phyloP scores from a whole-genome alignment of 2,888 invertebrate species.

The Platerodrilus igneus region DNA sequence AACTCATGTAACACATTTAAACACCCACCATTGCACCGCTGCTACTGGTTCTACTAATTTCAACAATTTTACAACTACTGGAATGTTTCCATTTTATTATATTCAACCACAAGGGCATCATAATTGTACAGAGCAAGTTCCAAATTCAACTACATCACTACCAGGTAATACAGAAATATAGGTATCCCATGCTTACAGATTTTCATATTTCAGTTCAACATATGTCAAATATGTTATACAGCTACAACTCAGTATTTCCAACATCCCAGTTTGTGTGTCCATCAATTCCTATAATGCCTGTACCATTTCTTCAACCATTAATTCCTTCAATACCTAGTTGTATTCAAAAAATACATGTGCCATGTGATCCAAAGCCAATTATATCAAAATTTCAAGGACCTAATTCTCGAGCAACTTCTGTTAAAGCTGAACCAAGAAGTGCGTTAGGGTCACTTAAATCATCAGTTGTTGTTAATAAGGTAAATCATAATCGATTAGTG shows the following conservation, averaged over 20 bases:
- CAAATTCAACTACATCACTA: no score
- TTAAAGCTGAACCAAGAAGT: conserved; percentile 55
- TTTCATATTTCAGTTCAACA: conserved; percentile 60
- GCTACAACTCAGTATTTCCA: conserved; percentile 51
- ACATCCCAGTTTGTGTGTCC: conserved; percentile 60
- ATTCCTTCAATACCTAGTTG: conserved; percentile 27
- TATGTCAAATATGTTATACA: conserved; percentile 58
- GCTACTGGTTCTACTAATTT: conserved; percentile 33
- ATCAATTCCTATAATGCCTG: conserved; percentile 46
- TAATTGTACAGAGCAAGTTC: no score
- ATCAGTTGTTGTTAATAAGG: conserved; percentile 46
- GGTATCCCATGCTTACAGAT: no score
- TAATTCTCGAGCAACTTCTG: conserved; percentile 53
- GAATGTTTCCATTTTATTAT: conserved; percentile 56
- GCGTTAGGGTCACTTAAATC: conserved; percentile 48
- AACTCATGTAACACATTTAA: no score
- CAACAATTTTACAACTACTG: conserved; percentile 43
- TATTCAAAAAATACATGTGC: conserved; percentile 5
- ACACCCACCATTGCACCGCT: no score
- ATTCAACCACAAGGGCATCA: conserved; percentile 48
- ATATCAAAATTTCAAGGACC: conserved; percentile 43
- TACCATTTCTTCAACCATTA: conserved; percentile 33
- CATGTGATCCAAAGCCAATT: conserved; percentile 31
- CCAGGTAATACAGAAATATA: no score
- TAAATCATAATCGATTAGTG: conserved; percentile 28